Evolutionary conservation across 2,888 invertebrate species (phyloP), one percentile per base, ranked within the genome.

Genomic region (Nomada lathburiana): DNA sequence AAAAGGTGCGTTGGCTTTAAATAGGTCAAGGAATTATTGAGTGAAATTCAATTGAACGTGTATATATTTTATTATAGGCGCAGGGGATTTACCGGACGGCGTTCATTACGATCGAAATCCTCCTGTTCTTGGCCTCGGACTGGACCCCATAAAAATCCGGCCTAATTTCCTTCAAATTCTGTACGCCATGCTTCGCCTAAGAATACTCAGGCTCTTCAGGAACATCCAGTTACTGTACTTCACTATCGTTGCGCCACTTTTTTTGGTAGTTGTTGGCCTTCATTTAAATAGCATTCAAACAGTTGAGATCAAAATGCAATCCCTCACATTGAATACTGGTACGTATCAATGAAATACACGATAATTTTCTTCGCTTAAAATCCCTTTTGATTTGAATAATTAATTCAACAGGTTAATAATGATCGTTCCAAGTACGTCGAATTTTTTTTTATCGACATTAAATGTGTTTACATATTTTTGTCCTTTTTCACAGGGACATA

Each of bases 161-260:
- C 96, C 96, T 1, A 95, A 95, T 47, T 95, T 95, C 83, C 94
- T 95, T 93, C 95, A 96, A 90, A 96, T 95, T 0, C 94, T 97
- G 80, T 95, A 95, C 76, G 97, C 97, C 0, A 95, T 97, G 88
- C 94, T 97, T 64, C 95, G 96, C 92, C 94, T 97, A 84, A 94
- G 97, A 75, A 94, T 95, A 0, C 94, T 96, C 60, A 94, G 97
- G 78, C 95, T 97, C 94, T 94, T 96, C 83, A 94, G 97, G 44
- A 97, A 96, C 89, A 95, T 96, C 0, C 96, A 97, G 93, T 96
- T 97, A 90, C 94, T 97, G 1, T 97, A 97, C 89, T 96, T 97
- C 88, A 96, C 97, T 95, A 95, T 97, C 82, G 94, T 97, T 69
- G 94, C 97, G 92, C 97, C 97, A 0, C 94, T 97, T 4, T 95